Evolutionary conservation across 2,797 vertebrate genomes (phyloP).

Genomic region (Bradypodion ventrale): DNA sequence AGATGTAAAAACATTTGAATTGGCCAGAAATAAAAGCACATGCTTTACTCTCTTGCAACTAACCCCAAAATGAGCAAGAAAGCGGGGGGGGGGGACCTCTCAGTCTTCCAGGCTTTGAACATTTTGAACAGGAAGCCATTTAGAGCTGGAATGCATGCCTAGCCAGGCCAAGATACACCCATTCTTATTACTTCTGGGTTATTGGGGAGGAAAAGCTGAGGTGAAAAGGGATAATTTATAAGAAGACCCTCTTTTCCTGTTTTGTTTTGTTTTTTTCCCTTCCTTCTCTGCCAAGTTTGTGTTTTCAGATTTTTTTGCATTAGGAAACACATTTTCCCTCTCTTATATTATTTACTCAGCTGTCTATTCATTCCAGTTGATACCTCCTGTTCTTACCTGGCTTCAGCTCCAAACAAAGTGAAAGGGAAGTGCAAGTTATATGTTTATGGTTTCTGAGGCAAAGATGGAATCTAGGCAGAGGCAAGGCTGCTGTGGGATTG

Average conservation of each 20-base stretch:
- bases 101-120: conserved; percentile 84
- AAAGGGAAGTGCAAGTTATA: conserved; percentile 67
- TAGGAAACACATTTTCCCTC: conserved; percentile 77
- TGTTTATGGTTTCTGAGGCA: conserved; percentile 68
- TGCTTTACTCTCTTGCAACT: conserved; percentile 88
- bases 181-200: conserved; percentile 81
- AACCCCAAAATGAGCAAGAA: conserved; percentile 76
- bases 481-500: conserved; percentile 50
- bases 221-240: conserved; percentile 84
- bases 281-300: conserved; percentile 68
- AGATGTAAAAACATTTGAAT: conserved; percentile 89
- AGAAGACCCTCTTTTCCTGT: conserved; percentile 77
- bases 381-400: conserved; percentile 72
- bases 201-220: conserved; percentile 74
- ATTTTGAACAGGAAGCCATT: conserved; percentile 94
- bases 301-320: conserved; percentile 72
- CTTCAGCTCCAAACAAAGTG: conserved; percentile 63
- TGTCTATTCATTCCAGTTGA: conserved; percentile 76
- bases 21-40: conserved; percentile 89
- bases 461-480: conserved; percentile 68
- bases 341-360: conserved; percentile 76
- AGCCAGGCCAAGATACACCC: conserved; percentile 84
- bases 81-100: too few relatives aligned
- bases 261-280: conserved; percentile 72
- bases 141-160: conserved; percentile 90